These are phyloP conservation scores for Hoplostethus mediterraneus DNA, from an alignment of 2,797 vertebrate species.

Conservation along the genomic window DNA sequence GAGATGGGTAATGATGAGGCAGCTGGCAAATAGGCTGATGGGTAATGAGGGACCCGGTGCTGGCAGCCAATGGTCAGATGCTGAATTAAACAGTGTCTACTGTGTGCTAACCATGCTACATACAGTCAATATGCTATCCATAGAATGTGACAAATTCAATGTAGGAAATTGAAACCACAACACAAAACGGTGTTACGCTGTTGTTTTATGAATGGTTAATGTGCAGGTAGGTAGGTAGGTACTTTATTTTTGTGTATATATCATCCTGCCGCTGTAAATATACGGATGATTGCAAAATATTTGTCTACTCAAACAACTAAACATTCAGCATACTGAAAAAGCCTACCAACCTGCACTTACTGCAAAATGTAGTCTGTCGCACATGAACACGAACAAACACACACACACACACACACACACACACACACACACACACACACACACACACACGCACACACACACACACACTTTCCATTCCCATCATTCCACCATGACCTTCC, in stretches of 20 bases:
- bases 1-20: constrained; percentile 84
- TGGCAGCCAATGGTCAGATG: constrained; percentile 75
- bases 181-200: constrained; percentile 36
- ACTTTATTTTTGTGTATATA: no score
- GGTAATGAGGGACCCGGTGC: constrained; percentile 79
- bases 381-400: background rate
- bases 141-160: constrained; percentile 53
- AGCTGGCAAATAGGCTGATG: constrained; percentile 83
- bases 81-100: constrained; percentile 72
- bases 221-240: no score
- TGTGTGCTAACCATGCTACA: constrained; percentile 62
- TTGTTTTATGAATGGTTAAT: constrained; percentile 40
- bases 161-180: constrained; percentile 38
- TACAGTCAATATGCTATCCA: constrained; percentile 60
- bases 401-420: background rate
- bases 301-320: background rate
- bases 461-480: background rate
- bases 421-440: background rate
- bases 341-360: background rate
- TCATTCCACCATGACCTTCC: background rate
- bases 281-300: no score
- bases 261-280: no score
- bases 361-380: no score
- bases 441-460: background rate
- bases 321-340: background rate